Evolutionary conservation across 1,140 invertebrate genomes (phyloP).

Genomic region (Berghia stephanieae): DNA sequence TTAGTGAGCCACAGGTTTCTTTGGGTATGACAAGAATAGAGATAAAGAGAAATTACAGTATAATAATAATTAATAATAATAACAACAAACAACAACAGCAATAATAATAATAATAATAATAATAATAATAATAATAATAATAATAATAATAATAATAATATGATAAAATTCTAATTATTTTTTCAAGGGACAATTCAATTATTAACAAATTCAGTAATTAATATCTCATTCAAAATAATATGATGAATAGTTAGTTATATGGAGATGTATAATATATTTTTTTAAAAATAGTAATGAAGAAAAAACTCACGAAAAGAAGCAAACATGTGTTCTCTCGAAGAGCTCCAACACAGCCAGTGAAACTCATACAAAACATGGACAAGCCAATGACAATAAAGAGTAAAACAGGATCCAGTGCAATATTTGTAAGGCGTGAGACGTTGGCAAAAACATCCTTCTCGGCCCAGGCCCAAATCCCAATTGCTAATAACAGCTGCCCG

Average conservation of each 20-base stretch:
- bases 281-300: background rate
- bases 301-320: constrained; percentile 72
- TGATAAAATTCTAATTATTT: background rate
- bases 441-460: constrained; percentile 97
- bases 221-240: background rate
- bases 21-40: background rate
- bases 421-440: constrained; percentile 81
- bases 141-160: background rate
- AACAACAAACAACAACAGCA: background rate
- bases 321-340: constrained; percentile 79
- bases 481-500: constrained; percentile 83
- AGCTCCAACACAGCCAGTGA: constrained; percentile 93
- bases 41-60: background rate
- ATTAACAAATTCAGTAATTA: no score
- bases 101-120: background rate
- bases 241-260: no score
- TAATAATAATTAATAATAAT: background rate
- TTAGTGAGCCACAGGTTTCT: background rate
- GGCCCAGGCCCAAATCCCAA: constrained; percentile 96
- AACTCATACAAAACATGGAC: constrained; percentile 93
- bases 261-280: constrained; percentile 10
- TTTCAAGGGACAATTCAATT: background rate
- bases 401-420: constrained; percentile 95
- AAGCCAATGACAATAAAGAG: constrained; percentile 90
- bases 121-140: background rate